These are phyloP conservation scores for Corythoichthys haematopterus DNA, from an alignment of 2,113 vertebrate species.

Conservation along the genomic window DNA sequence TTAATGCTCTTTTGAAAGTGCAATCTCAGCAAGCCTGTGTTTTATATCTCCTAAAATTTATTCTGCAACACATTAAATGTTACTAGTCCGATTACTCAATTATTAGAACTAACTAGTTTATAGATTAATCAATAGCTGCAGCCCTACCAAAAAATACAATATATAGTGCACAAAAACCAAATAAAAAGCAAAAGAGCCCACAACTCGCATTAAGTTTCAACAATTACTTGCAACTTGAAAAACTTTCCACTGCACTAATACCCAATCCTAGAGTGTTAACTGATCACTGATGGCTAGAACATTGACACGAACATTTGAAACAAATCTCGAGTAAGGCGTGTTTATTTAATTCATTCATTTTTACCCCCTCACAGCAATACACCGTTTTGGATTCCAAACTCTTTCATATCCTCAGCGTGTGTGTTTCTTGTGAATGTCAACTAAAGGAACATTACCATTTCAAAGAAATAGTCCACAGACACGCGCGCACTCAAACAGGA, in stretches of 20 bases:
- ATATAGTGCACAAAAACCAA: not conserved
- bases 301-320: not conserved
- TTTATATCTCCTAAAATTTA: too few relatives aligned
- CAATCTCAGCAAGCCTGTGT: too few relatives aligned
- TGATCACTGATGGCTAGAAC: not conserved
- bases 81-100: too few relatives aligned
- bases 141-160: too few relatives aligned
- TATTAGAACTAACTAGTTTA: too few relatives aligned
- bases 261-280: not conserved
- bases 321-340: not conserved
- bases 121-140: too few relatives aligned
- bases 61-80: too few relatives aligned
- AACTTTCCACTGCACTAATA: not conserved
- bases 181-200: not conserved
- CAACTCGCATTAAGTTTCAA: not conserved
- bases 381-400: not conserved
- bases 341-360: not conserved
- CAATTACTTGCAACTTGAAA: not conserved
- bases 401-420: constrained; percentile 1
- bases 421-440: constrained; percentile 7
- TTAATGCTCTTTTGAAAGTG: too few relatives aligned
- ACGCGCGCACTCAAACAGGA: not conserved
- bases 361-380: not conserved
- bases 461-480: not conserved
- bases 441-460: constrained; percentile 5